Base-by-base conservation (phyloP, 2,113 vertebrate species). In the Dromas ardeola region DNA sequence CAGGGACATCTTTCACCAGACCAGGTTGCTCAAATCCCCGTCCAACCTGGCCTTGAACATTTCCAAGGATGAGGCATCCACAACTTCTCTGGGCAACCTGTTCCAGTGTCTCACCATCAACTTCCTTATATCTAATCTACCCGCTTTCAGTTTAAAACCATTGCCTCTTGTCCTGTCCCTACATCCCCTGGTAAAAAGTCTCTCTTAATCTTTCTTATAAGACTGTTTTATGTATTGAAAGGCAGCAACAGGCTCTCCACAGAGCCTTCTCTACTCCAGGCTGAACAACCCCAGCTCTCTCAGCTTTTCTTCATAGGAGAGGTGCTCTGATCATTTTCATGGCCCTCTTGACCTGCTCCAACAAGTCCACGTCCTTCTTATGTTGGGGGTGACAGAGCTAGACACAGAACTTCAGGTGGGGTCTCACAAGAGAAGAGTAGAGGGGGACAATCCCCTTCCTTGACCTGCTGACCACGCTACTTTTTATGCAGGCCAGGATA, bases 381-480 rank as follows among this genome's bases (percentile, higher is more conserved):
- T 34, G 13, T 13, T 65, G 63, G 13, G 12, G 18, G 16, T 26
- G 6, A 5, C 45, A 47, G 8, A 70, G 7, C 4, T 18, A 32
- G 15, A 52, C 1, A 2, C 9, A 55, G 23, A 20, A 26, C 40
- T 90, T 11, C 55, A 79, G 45, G 27, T 52, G 10, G 15, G 6
- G 17, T 78, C 30, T 27, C n/a, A 56, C 2, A 1, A 56, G 11
- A 45, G 29, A 3, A 0, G 32, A 61, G 8, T 16, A 40, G 29
- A 43, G 36, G 3, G 11, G 36, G 2, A 45, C 3, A 45, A 55
- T 43, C 9, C 4, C 26, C 6, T 56, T 36, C 11, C 34, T 67
- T 0, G 0, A 5, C 9, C 22, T 53, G 19, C 13, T n/a, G 18
- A 10, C 19, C 22, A 16, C 0, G 0, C 12, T 58, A 15, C 26